A percentile compares a stretch with the other conserved stretches of the same genome.
Evolutionary conservation across 2,888 invertebrate species (phyloP).

Genomic region (Blera fallax): DNA sequence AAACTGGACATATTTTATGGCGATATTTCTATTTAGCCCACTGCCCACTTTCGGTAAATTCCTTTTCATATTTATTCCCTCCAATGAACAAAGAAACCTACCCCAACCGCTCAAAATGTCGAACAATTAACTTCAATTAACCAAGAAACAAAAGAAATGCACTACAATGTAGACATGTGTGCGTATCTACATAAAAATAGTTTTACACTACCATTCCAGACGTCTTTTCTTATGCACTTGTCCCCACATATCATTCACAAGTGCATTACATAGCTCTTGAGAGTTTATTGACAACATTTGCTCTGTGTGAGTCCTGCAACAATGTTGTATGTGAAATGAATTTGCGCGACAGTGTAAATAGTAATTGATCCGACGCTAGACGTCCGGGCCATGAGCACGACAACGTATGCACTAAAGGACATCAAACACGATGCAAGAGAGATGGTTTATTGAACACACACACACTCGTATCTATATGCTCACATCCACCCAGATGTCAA

Average conservation of each 20-base stretch:
- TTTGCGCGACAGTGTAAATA: constrained; percentile 49
- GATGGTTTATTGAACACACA: not conserved
- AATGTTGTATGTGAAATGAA: constrained; percentile 31
- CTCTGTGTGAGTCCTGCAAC: not conserved
- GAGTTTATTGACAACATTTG: constrained; percentile 32
- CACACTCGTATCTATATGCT: not conserved
- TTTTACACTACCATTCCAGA: not conserved
- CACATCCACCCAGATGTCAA: constrained; percentile 27
- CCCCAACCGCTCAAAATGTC: constrained; percentile 1
- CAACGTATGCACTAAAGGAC: not conserved
- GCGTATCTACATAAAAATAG: not conserved
- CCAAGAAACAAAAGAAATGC: not conserved
- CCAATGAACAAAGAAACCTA: not conserved
- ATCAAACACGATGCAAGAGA: not conserved
- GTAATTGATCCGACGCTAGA: constrained; percentile 40
- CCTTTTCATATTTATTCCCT: too few species aligned
- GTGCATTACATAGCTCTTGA: not conserved
- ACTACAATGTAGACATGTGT: not conserved
- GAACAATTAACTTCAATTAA: constrained; percentile 53
- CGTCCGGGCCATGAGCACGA: not conserved
- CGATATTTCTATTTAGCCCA: not conserved
- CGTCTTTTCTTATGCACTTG: not conserved
- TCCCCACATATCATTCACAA: not conserved
- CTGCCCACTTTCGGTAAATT: not conserved
- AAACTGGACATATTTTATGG: not conserved